Evolutionary conservation across 2,113 vertebrate genomes (phyloP).

Genomic region (Bos indicus): DNA sequence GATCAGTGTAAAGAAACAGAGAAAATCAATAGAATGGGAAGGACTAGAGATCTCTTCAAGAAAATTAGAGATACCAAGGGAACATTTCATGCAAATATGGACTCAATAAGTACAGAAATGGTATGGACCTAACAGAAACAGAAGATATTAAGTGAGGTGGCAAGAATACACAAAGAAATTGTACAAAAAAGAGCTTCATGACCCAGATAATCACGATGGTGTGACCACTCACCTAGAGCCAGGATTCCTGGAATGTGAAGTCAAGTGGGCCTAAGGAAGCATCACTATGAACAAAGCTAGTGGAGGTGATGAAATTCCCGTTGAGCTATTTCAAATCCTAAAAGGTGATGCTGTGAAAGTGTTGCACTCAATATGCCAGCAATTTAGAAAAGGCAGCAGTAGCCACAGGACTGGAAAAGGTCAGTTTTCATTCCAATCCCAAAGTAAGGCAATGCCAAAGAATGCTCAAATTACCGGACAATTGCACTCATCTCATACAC

Average conservation of each 20-base stretch:
- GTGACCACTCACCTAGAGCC: neutral
- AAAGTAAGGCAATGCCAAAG: neutral
- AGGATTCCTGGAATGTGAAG: neutral
- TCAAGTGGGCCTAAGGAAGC: neutral
- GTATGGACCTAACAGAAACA: neutral
- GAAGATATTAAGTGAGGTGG: neutral
- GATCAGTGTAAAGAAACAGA: neutral
- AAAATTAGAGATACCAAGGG: neutral
- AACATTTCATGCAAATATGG: neutral
- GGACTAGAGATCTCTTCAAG: neutral
- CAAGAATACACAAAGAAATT: neutral
- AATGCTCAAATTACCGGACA: rapidly evolving
- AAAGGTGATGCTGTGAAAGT: neutral
- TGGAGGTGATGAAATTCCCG: neutral
- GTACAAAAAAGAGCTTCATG: neutral
- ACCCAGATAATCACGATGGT: neutral
- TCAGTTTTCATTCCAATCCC: neutral
- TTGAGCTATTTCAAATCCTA: neutral
- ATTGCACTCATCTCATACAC: neutral
- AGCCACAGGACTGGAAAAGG: neutral
- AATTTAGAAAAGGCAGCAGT: neutral
- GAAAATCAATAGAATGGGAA: neutral
- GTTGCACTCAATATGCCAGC: neutral
- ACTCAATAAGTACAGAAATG: neutral
- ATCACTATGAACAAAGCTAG: neutral